Evolutionary conservation across 1,140 invertebrate species (phyloP), one percentile per base, ranked within the genome.

Genomic region (Macrotrachela quadricornifera): DNA sequence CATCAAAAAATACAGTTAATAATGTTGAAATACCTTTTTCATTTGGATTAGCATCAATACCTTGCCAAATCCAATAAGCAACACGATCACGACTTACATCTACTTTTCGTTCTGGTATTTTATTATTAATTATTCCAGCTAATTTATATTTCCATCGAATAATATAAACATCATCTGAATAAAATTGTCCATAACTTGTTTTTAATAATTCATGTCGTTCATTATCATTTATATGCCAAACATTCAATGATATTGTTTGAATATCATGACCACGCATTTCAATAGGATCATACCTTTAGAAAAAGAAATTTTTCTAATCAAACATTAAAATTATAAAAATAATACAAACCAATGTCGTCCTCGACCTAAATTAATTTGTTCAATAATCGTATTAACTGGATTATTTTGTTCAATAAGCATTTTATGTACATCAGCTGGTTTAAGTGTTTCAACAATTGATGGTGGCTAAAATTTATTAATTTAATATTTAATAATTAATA

Each of bases 1-100:
- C 79, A 64, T 90, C 84, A 57, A 90, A 64, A 65, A 88, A 83
- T 0, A 90, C 80, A 0, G 85, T 88, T 55, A 88, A 74, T 8
- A 91, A 69, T 6, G 87, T 85, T 1, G 85, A 85, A 0, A 83
- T 81, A n/a, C 86, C 73, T 71, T 88, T 83, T 62, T 91, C 85
- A 61, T 85, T 88, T 13, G 84, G 76, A 16, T 81, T 80, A 0
- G 85, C 82, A 41, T 80, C 75, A 59, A 74, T 74, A 0, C 87
- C 87, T 70, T 91, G 85, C 87, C 87, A 92, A 62, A 83, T 87
- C 68, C 88, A 90, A 65, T 90, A 91, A 1, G 82, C 80, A 60
- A 80, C 84, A 10, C 84, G 73, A 64, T 88, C 82, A 16, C 85
- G 73, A 0, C 86, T 86, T 1, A 68, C 59, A 30, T 30, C 17